Base-by-base conservation (phyloP, 2,797 vertebrate species). In the Squalus acanthias region DNA sequence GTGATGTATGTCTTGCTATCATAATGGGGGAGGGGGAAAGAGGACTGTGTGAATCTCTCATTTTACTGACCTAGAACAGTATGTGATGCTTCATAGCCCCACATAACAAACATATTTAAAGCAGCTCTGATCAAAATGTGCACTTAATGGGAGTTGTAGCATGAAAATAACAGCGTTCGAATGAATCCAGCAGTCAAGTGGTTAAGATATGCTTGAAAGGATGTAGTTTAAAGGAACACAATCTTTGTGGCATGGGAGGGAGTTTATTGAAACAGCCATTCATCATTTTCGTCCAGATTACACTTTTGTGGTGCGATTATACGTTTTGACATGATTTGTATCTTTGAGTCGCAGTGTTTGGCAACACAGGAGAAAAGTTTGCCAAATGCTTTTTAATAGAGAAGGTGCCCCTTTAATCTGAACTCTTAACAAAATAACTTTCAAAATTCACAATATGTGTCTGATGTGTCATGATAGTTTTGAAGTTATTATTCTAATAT, bases 51-150 rank as follows among this genome's bases (percentile, higher is more conserved):
- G 22, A 95, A 95, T 76, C 50, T 74, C 70, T 95, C 94, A 95
- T 95, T 95, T 57, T 29, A 33, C 70, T 95, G 94, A 95, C 94
- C 94, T 95, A 95, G 94, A 76, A 95, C 70, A 76, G 39, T 76
- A 76, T 33, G 70, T 95, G 70, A 95, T 76, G 53, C 26, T 39
- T 74, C 50, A 53, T 33, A 74, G 26, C 29, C 26, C 29, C 46
- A 57, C 53, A 76, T 53, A 74, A 91, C 15, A 17, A 53, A 74
- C 91, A 93, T 26, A 63, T 29, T 57, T 57, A 13, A 95, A 95
- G 69, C 94, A 93, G n/a, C 63, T 93, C n/a, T 46, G 63, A 93
- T 74, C 50, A 74, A 70, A 95, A 74, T 95, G 94, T 57, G 46
- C 69, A 74, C 69, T 72, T 76, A 29, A 76, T 13, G 29, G 50